phyloP scores from a whole-genome alignment of 2,797 vertebrate species.

The Mormyrus hasselquistii region DNA sequence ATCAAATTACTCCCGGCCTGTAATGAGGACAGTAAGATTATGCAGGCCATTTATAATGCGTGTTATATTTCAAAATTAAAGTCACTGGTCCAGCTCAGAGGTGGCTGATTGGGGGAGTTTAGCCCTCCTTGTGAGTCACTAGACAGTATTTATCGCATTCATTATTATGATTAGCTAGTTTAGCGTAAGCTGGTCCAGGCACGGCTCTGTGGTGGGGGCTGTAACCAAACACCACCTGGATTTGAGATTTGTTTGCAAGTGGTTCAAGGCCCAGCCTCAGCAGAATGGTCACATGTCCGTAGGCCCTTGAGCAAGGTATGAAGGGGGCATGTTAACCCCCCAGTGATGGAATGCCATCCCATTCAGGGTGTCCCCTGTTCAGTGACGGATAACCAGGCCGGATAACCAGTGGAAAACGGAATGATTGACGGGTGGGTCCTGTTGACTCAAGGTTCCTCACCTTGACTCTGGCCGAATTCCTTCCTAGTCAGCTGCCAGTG shows the following conservation, averaged over 20 bases:
- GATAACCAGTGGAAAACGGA: not conserved
- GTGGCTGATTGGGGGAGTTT: not conserved
- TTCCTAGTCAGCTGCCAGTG: not conserved
- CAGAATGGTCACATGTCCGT: not conserved
- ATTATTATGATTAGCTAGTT: not conserved
- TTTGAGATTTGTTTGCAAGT: not conserved
- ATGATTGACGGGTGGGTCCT: not conserved
- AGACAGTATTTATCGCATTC: not conserved
- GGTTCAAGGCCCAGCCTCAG: not conserved
- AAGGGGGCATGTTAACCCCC: not conserved
- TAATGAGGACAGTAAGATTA: conserved; percentile 5
- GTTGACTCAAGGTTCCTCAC: not conserved
- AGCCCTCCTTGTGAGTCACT: not conserved
- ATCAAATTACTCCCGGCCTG: conserved; percentile 36
- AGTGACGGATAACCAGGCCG: not conserved
- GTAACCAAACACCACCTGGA: not conserved
- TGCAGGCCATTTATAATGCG: conserved; percentile 4
- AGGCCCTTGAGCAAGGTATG: not conserved
- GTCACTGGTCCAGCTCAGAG: not conserved
- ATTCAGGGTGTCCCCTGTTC: not conserved
- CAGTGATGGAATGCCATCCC: not conserved
- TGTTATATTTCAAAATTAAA: conserved; percentile 1
- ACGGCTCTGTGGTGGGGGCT: not conserved
- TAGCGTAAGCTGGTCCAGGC: not conserved
- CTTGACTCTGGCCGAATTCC: not conserved